phyloP scores from a whole-genome alignment of 1,140 invertebrate species.

The Pachyrhynchus sulphureomaculatus region DNA sequence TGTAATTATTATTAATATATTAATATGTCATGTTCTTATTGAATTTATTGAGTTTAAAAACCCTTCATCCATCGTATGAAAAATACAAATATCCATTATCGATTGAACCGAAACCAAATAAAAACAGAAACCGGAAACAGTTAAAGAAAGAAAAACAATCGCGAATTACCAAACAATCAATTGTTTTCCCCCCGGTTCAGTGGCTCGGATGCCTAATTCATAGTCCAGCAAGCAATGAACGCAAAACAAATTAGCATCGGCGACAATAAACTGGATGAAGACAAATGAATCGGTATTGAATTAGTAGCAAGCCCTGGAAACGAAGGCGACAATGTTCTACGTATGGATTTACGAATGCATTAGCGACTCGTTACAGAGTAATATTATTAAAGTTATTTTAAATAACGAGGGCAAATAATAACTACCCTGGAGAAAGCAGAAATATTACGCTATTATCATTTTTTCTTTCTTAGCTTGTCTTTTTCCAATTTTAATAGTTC shows the following conservation, averaged over 20 bases:
- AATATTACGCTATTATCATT: no score
- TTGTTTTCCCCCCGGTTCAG: no score
- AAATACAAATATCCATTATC: not conserved
- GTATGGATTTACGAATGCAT: not conserved
- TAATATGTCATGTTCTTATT: no score
- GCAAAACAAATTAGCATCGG: slow-evolving; percentile 13
- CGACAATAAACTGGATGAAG: slow-evolving; percentile 9
- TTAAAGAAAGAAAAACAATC: not conserved
- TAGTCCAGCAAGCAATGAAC: slow-evolving; percentile 1
- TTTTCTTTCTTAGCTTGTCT: no score
- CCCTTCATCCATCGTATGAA: no score
- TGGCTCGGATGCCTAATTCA: slow-evolving; percentile 3
- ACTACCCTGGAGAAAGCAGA: no score
- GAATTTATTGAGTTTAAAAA: no score
- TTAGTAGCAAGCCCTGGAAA: not conserved
- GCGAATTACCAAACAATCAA: not conserved
- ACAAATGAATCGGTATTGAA: slow-evolving; percentile 11
- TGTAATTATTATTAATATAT: no score
- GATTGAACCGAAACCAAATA: not conserved
- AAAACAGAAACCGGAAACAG: not conserved
- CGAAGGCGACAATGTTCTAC: no score
- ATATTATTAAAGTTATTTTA: no score
- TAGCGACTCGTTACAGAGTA: not conserved
- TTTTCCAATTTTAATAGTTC: no score
- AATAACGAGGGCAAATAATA: no score